Evolutionary conservation across 2,797 vertebrate genomes (phyloP).

Genomic region (Halcyon leucocephala): DNA sequence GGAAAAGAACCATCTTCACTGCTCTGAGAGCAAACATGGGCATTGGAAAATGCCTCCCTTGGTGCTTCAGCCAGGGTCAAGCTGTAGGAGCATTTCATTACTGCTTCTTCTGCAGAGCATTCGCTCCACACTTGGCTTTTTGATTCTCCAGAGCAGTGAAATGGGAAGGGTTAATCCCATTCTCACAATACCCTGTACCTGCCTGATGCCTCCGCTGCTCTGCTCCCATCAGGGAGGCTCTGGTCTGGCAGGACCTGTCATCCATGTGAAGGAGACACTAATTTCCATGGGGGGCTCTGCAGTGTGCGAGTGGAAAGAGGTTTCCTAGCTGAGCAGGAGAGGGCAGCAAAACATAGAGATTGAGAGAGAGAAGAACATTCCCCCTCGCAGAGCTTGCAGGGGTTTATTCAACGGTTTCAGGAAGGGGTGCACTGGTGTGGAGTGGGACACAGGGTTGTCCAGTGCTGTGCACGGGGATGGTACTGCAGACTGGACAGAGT

Average conservation of each 20-base stretch:
- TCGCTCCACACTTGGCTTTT: accelerated
- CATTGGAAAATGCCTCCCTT: accelerated
- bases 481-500: not conserved
- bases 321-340: constrained; percentile 61
- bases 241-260: not conserved
- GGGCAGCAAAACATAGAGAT: constrained; percentile 64
- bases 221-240: not conserved
- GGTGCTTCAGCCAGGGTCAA: not conserved
- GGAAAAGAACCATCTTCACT: not conserved
- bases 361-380: not conserved
- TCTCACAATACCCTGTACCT: not conserved
- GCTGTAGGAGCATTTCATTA: not conserved
- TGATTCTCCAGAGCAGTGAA: not conserved
- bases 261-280: accelerated
- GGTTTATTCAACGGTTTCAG: not conserved
- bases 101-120: not conserved
- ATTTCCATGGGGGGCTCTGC: not conserved
- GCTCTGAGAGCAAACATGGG: not conserved
- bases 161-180: not conserved
- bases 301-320: not conserved
- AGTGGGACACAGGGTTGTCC: not conserved
- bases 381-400: not conserved
- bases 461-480: not conserved
- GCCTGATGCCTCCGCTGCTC: not conserved
- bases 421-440: not conserved